Evolutionary conservation across 2,888 invertebrate species (phyloP).

Genomic region (Leptodirus hochenwartii): DNA sequence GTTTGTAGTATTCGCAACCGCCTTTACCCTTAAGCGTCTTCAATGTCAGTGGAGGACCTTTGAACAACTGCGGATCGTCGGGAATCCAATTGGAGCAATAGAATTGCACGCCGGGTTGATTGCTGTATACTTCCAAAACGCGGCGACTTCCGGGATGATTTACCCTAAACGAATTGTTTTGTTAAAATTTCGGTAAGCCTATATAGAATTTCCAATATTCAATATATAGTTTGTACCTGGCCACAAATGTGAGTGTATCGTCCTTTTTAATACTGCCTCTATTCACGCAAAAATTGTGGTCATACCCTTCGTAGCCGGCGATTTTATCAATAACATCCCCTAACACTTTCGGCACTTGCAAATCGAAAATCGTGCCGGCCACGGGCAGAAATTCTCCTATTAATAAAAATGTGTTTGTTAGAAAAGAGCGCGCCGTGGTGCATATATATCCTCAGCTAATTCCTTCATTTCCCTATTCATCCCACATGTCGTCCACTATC

Average conservation of each 20-base stretch:
- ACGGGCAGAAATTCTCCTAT: conserved; percentile 55
- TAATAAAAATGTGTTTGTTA: too few relatives aligned
- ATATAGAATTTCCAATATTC: conserved; percentile 4
- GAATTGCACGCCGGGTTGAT: conserved; percentile 82
- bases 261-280: conserved; percentile 33
- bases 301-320: conserved; percentile 50
- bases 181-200: neutral
- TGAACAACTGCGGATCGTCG: conserved; percentile 23
- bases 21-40: conserved; percentile 44
- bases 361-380: conserved; percentile 52
- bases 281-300: conserved; percentile 65
- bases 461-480: conserved; percentile 52
- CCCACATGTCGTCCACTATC: conserved; percentile 43
- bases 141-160: conserved; percentile 52
- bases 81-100: conserved; percentile 70
- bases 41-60: conserved; percentile 13
- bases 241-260: conserved; percentile 37
- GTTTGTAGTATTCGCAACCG: conserved; percentile 45
- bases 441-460: too few relatives aligned
- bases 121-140: conserved; percentile 59
- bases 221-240: conserved; percentile 31
- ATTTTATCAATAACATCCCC: conserved; percentile 47
- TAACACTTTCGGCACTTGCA: conserved; percentile 45
- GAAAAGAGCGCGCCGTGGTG: conserved; percentile 3
- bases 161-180: conserved; percentile 27